phyloP scores from a whole-genome alignment of 92 coral and sea anemone genomes.

The Parazoanthus darwini region DNA sequence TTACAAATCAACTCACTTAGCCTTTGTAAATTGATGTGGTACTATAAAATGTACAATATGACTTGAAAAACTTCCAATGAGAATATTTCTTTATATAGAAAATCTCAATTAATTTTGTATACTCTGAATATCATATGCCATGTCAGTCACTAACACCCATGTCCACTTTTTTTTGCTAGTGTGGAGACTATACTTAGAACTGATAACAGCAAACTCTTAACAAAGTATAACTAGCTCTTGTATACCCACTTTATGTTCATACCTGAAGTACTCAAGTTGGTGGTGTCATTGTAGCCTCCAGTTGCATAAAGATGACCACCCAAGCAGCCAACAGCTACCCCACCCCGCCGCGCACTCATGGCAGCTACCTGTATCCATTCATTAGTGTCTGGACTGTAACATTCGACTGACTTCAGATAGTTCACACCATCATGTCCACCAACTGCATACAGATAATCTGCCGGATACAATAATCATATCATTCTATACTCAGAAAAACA shows the following conservation, averaged over 20 bases:
- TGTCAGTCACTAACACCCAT: too few relatives aligned
- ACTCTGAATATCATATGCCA: too few relatives aligned
- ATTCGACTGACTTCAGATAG: constrained; percentile 79
- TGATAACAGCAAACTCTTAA: too few relatives aligned
- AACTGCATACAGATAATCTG: constrained; percentile 77
- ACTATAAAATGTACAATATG: too few relatives aligned
- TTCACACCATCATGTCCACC: constrained; percentile 91
- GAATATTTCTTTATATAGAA: too few relatives aligned
- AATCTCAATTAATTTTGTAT: too few relatives aligned
- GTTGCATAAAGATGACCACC: constrained; percentile 82
- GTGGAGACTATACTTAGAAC: too few relatives aligned
- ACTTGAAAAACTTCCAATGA: too few relatives aligned
- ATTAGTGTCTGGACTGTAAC: constrained; percentile 69
- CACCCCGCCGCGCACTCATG: constrained; percentile 89
- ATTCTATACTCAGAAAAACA: too few relatives aligned
- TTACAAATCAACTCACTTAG: not conserved
- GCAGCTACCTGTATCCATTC: constrained; percentile 78
- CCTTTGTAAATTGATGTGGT: too few relatives aligned
- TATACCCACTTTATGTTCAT: not conserved
- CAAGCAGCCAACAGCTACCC: constrained; percentile 83
- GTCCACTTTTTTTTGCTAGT: too few relatives aligned
- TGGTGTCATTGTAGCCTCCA: constrained; percentile 83
- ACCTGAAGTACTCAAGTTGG: constrained; percentile 85
- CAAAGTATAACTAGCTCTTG: not conserved
- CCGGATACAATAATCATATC: not conserved